Evolutionary conservation across 2,888 invertebrate species (phyloP).

Genomic region (Xestia ashworthii): DNA sequence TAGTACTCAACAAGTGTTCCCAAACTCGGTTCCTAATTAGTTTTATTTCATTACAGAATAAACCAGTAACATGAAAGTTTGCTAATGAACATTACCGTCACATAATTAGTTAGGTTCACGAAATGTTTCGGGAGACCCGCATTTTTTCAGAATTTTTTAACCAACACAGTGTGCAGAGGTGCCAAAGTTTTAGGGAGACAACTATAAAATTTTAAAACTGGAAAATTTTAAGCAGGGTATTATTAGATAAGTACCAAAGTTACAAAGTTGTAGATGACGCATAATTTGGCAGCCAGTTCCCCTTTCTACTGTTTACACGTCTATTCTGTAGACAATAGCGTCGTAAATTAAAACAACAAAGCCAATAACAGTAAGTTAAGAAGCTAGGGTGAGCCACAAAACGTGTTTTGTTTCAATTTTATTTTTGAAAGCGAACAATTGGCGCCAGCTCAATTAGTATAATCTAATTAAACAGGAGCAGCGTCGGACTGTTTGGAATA

Average conservation of each 20-base stretch:
- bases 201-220: conserved; percentile 4
- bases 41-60: conserved; percentile 46
- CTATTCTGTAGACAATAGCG: conserved; percentile 48
- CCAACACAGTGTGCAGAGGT: conserved; percentile 3
- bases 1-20: conserved; percentile 60
- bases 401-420: conserved; percentile 71
- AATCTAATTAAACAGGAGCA: conserved; percentile 83
- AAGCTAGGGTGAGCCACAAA: conserved; percentile 65
- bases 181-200: conserved; percentile 13
- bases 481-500: conserved; percentile 81
- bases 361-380: conserved; percentile 65
- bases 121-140: conserved; percentile 44
- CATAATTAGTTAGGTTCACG: conserved; percentile 51
- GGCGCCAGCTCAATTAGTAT: conserved; percentile 81
- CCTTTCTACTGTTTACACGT: conserved; percentile 51
- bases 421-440: conserved; percentile 76
- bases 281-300: conserved; percentile 47
- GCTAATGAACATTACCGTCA: conserved; percentile 50
- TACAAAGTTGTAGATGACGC: conserved; percentile 24
- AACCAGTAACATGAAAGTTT: conserved; percentile 53
- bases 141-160: conserved; percentile 37
- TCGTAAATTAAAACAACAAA: conserved; percentile 63
- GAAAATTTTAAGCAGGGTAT: conserved; percentile 4
- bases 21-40: conserved; percentile 53
- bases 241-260: conserved; percentile 11